Evolutionary conservation across 2,888 invertebrate species (phyloP).

Genomic region (Therioaphis trifolii): DNA sequence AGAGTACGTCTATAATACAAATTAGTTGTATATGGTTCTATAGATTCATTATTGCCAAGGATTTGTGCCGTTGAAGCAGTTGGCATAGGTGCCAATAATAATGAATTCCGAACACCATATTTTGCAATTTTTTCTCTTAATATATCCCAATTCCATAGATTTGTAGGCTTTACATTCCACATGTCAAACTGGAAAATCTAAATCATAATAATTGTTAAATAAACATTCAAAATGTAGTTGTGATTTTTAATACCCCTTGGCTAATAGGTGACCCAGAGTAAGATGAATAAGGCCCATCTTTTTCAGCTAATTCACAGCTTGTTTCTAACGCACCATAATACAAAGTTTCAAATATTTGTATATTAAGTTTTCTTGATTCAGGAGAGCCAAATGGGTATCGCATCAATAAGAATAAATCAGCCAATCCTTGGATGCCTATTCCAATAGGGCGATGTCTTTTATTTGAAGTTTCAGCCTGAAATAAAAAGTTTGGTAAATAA

Average conservation of each 20-base stretch:
- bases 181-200: slow-evolving; percentile 95
- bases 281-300: slow-evolving; percentile 87
- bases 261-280: slow-evolving; percentile 93
- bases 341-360: slow-evolving; percentile 96
- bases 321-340: slow-evolving; percentile 97
- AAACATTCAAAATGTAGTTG: background rate
- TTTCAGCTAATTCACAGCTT: slow-evolving; percentile 91
- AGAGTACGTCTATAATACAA: slow-evolving; percentile 90
- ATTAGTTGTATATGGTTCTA: slow-evolving; percentile 98
- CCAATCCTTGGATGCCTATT: slow-evolving; percentile 97
- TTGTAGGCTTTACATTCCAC: slow-evolving; percentile 91
- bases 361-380: slow-evolving; percentile 86
- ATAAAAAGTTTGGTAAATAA: background rate
- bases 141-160: slow-evolving; percentile 88
- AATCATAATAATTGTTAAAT: slow-evolving; percentile 40
- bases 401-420: slow-evolving; percentile 95
- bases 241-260: slow-evolving; percentile 74
- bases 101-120: slow-evolving; percentile 92
- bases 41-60: slow-evolving; percentile 97
- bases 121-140: slow-evolving; percentile 87
- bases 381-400: slow-evolving; percentile 91
- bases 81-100: slow-evolving; percentile 96
- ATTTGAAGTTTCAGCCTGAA: slow-evolving; percentile 76
- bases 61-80: slow-evolving; percentile 99
- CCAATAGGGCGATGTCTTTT: slow-evolving; percentile 86